Evolutionary conservation across 1,140 invertebrate genomes (phyloP), one percentile per base, ranked within the genome.

Genomic region (Caenorhabditis inopinata): DNA sequence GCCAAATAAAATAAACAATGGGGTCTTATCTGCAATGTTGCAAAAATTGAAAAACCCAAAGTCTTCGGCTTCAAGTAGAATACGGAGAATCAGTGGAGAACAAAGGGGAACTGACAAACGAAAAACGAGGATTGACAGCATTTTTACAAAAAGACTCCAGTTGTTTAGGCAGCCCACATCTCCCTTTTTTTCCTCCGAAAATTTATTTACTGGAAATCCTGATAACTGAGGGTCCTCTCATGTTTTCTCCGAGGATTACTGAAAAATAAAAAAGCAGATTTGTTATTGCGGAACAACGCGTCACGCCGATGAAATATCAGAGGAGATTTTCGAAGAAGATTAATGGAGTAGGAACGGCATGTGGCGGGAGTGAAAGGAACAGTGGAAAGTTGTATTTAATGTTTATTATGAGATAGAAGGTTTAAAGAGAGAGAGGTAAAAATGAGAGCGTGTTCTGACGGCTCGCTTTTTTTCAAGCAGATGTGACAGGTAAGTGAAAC

Each of bases 181-280:
- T 9, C 12, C 32, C 58, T 68, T 18, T 12, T 12, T 38, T 29
- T 27, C n/a, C n/a, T n/a, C 7, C 11, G 21, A 68, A 68, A 42
- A 42, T 68, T 21, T 68, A 68, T 68, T 68, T 68, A 38, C 58
- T 68, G 58, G n/a, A 68, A 38, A 38, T 12, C 21, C 29, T 68
- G 58, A 68, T 68, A 68, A 68, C 58, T 68, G 58, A 68, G 35
- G 58, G 32, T 14, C 32, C n/a, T 9, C 32, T 2, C 38, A 27
- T 29, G 12, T 32, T 9, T 18, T 68, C 38, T 7, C 6, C 5
- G 14, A 42, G 14, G 5, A 42, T 42, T 14, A 42, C 38, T 42
- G 38, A 14, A 42, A 68, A 6, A 68, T 5, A 32, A 27, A 58
- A 32, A 27, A 16, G 29, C n/a, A 21, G 16, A 14, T 21, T 68